Percentiles rank a stretch among this genome's conserved stretches.
These are phyloP conservation scores for Microplitis demolitor DNA, from an alignment of 1,140 invertebrate genomes.

Conservation along the genomic window DNA sequence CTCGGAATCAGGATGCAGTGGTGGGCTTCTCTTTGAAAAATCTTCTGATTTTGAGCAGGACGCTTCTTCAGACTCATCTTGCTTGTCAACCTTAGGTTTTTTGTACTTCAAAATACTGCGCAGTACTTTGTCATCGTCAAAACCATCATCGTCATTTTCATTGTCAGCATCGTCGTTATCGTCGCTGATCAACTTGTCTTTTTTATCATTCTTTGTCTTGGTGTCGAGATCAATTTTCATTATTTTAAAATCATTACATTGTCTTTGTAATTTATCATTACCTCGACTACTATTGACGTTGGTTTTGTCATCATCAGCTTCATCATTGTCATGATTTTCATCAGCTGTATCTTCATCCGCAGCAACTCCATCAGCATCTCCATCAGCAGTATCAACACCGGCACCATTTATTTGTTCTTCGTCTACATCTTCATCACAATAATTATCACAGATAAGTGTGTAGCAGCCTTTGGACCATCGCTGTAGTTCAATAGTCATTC, in stretches of 20 bases:
- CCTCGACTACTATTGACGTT: conserved; percentile 17
- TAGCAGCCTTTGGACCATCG: conserved; percentile 71
- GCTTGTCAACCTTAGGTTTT: conserved; percentile 8
- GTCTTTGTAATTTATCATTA: conserved; percentile 36
- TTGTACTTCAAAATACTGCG: conserved; percentile 11
- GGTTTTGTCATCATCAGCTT: conserved; percentile 45
- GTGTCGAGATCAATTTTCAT: too few species aligned
- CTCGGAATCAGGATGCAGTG: conserved; percentile 38
- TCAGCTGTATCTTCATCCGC: too few species aligned
- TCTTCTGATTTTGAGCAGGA: conserved; percentile 22
- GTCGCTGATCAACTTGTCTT: conserved; percentile 32
- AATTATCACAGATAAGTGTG: conserved; percentile 57
- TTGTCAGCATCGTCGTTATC: neutral
- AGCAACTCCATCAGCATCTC: conserved; percentile 19
- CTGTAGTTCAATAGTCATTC: conserved; percentile 67
- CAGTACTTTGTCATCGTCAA: conserved; percentile 13
- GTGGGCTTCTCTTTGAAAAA: conserved; percentile 2
- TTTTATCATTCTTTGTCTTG: conserved; percentile 31
- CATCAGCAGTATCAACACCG: neutral
- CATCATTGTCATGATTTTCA: conserved; percentile 9
- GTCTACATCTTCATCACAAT: conserved; percentile 14
- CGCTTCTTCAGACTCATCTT: neutral
- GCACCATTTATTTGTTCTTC: neutral
- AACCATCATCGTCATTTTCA: conserved; percentile 2
- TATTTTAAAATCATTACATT: neutral